These are phyloP conservation scores for Montipora capricornis DNA, from an alignment of 64 coral and sea anemone species.

Conservation along the genomic window DNA sequence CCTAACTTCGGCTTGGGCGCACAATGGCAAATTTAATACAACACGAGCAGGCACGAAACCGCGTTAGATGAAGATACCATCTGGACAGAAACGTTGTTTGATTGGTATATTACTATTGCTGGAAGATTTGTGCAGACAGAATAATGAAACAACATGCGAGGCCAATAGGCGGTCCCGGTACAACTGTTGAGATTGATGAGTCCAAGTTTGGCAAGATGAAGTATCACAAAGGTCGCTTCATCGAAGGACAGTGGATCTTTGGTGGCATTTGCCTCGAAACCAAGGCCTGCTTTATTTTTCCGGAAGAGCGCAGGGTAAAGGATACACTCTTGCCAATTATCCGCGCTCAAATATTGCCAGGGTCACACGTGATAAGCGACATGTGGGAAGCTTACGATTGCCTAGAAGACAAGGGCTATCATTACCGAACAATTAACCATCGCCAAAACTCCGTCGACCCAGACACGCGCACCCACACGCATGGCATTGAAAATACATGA, in stretches of 20 bases:
- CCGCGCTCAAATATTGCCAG: not conserved
- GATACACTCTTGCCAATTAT: conserved; percentile 8
- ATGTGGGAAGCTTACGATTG: too few relatives aligned
- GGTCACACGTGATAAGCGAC: too few relatives aligned
- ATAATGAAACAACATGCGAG: conserved; percentile 40
- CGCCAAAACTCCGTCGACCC: not conserved
- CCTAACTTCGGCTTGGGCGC: conserved; percentile 55
- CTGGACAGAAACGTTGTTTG: conserved; percentile 40
- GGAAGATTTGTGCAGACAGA: conserved; percentile 56
- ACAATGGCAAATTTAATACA: not conserved
- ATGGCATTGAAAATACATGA: too few relatives aligned
- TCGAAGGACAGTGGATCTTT: conserved; percentile 62
- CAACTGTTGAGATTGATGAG: conserved; percentile 67
- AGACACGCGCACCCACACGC: too few relatives aligned
- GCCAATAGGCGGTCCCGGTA: conserved; percentile 44
- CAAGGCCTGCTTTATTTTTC: conserved; percentile 4
- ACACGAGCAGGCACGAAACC: conserved; percentile 10
- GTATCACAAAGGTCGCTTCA: conserved; percentile 4
- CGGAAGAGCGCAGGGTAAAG: not conserved
- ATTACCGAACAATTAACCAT: not conserved
- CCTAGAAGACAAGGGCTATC: not conserved
- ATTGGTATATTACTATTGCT: conserved; percentile 50
- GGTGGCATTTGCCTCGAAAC: too few relatives aligned
- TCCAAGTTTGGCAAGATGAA: conserved; percentile 68
- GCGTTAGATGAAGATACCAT: conserved; percentile 1